Evolutionary conservation across 2,888 invertebrate genomes (phyloP), one percentile per base, ranked within the genome.

Genomic region (Hirtodrosophila trivittata): DNA sequence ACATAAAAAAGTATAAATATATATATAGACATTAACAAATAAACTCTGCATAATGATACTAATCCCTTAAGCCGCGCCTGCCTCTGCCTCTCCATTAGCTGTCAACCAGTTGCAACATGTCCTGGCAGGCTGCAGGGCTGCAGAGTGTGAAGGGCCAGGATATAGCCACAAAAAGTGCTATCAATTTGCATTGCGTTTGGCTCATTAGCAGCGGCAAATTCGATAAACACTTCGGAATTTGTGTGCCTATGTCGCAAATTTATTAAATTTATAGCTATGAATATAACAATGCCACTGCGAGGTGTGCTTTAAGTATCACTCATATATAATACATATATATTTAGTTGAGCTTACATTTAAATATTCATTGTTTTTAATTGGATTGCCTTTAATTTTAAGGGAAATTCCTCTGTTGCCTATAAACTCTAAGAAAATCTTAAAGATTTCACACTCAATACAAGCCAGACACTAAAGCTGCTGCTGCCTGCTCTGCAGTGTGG

Each of bases 1-100:
- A 35, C 18, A 46, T 18, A 26, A 10, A 38, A 39, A 26, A 6
- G 28, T 28, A 25, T 37, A 54, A 41, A 28, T 18, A 12, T 32
- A 14, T 52, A 25, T 33, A 49, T 41, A 33, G 26, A 30, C 14
- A 9, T 46, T 45, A 69, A 43, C 75, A 84, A 78, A 82, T 82
- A 85, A 82, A 80, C 77, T 76, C 72, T 49, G 69, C 69, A 72
- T 83, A 82, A 82, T 76, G 83, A 78, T 82, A 78, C 76, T 82
- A 83, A 82, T 82, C 81, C 81, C 77, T 83, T 83, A 83, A 81
- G 76, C 72, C 66, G 73, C 46, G 35, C 35, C 32, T 18, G 16
- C 30, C 4, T 28, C 52, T 50, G 16, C 47, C 8, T 8, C 1
- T 9, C 25, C 49, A 16, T 38, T 16, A 46, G 45, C 21, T 10